phyloP scores from a whole-genome alignment of 1,140 invertebrate species.

The Planococcus citri region DNA sequence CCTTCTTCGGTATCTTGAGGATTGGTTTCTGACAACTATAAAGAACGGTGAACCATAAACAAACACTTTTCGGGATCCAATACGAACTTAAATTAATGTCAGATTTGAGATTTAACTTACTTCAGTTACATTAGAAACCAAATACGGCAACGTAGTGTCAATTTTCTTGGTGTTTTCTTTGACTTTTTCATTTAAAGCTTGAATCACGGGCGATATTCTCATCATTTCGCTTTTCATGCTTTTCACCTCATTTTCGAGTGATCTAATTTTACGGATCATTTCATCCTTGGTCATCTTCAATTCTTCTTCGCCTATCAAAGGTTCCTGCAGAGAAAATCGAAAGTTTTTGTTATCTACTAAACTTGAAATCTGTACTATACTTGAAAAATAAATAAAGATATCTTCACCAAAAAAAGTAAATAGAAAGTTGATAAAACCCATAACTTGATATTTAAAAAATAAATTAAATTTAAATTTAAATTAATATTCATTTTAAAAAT shows the following conservation, averaged over 20 bases:
- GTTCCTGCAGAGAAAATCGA: not conserved
- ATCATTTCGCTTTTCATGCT: conserved; percentile 99
- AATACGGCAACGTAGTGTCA: conserved; percentile 96
- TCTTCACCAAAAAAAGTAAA: too few species aligned
- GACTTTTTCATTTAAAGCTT: conserved; percentile 94
- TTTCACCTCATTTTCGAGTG: conserved; percentile 97
- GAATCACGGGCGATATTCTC: conserved; percentile 90
- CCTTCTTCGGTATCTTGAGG: conserved; percentile 95
- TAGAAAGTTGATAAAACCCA: too few species aligned
- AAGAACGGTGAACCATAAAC: conserved; percentile 22
- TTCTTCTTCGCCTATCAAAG: conserved; percentile 71
- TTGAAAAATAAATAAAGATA: too few species aligned
- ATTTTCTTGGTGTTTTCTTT: conserved; percentile 99
- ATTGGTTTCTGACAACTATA: conserved; percentile 81
- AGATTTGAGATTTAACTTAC: conserved; percentile 36
- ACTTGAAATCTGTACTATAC: too few species aligned
- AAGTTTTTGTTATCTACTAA: too few species aligned
- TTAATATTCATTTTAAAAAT: too few species aligned
- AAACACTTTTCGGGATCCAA: conserved; percentile 86
- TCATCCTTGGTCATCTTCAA: conserved; percentile 90
- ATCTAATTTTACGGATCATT: conserved; percentile 78
- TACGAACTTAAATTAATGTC: conserved; percentile 96
- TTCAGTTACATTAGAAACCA: conserved; percentile 99
- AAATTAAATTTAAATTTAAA: too few species aligned
- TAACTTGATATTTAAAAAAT: too few species aligned